These are phyloP conservation scores for Colletes gigas DNA, from an alignment of 1,140 invertebrate species.

Conservation along the genomic window DNA sequence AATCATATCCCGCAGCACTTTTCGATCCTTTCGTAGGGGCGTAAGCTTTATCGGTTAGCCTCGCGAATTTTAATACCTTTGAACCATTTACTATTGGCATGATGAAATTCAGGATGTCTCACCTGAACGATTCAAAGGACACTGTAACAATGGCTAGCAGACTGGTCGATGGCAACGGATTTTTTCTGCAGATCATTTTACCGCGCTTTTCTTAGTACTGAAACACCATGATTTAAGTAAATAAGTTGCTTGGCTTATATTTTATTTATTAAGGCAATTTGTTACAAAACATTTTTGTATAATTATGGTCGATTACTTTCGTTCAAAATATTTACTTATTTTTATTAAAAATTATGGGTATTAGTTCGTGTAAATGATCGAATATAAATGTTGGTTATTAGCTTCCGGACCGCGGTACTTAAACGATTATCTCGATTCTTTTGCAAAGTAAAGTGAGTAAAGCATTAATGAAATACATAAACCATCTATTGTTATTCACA, in stretches of 20 bases:
- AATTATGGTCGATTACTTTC: no score
- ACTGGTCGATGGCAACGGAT: neutral
- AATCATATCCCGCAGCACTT: slow-evolving; percentile 94
- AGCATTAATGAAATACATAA: neutral
- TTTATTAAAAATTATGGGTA: neutral
- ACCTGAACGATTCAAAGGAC: fast-evolving
- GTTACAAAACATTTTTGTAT: no score
- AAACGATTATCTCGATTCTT: neutral
- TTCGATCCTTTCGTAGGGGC: slow-evolving; percentile 91
- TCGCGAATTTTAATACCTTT: slow-evolving; percentile 86
- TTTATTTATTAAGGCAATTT: no score
- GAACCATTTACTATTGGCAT: slow-evolving; percentile 19
- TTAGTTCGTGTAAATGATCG: no score
- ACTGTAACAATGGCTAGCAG: neutral
- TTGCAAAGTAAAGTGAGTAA: neutral
- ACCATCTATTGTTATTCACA: neutral
- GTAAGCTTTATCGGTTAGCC: slow-evolving; percentile 89
- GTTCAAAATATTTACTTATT: neutral
- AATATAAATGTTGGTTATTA: no score
- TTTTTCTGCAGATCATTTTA: neutral
- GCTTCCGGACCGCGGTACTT: neutral
- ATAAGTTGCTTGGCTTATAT: no score
- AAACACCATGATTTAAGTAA: neutral
- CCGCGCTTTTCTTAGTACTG: neutral
- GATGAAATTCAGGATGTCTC: neutral